Percentiles rank a stretch among this genome's conserved stretches.
These are phyloP conservation scores for Prionailurus bengalensis DNA, from an alignment of 2,113 vertebrate species.

Conservation along the genomic window DNA sequence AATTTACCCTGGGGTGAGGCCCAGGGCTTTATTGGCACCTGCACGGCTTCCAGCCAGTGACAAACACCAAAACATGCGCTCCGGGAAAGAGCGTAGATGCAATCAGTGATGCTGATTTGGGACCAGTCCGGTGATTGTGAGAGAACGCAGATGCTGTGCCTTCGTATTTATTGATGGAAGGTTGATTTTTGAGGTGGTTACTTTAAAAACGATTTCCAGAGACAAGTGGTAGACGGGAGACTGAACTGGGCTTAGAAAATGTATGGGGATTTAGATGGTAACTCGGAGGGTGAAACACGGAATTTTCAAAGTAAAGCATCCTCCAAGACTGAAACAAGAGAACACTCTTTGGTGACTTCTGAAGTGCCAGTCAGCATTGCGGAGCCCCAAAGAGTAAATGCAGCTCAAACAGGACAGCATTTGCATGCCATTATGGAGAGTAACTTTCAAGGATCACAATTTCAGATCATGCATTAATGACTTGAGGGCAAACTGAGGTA, in stretches of 20 bases:
- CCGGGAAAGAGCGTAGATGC: not conserved
- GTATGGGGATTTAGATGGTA: not conserved
- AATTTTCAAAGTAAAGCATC: not conserved
- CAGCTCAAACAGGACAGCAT: not conserved
- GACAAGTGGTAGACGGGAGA: not conserved
- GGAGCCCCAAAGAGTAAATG: not conserved
- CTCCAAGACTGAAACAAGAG: not conserved
- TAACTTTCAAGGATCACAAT: not conserved
- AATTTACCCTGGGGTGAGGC: not conserved
- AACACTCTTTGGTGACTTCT: not conserved
- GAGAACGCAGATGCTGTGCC: accelerated
- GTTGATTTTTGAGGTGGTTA: not conserved
- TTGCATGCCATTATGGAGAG: not conserved
- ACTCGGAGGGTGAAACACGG: not conserved
- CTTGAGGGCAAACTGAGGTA: not conserved
- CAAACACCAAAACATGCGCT: not conserved
- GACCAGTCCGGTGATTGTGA: no score
- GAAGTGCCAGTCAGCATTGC: not conserved
- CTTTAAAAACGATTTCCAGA: not conserved
- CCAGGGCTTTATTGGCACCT: not conserved
- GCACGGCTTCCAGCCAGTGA: not conserved
- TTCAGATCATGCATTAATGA: not conserved
- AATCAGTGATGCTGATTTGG: not conserved
- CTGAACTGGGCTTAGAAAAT: not conserved
- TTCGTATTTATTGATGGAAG: not conserved